A percentile compares a stretch with the other conserved stretches of the same genome.
Evolutionary conservation across 2,888 invertebrate genomes (phyloP).

Genomic region (Trachelus tabidus): DNA sequence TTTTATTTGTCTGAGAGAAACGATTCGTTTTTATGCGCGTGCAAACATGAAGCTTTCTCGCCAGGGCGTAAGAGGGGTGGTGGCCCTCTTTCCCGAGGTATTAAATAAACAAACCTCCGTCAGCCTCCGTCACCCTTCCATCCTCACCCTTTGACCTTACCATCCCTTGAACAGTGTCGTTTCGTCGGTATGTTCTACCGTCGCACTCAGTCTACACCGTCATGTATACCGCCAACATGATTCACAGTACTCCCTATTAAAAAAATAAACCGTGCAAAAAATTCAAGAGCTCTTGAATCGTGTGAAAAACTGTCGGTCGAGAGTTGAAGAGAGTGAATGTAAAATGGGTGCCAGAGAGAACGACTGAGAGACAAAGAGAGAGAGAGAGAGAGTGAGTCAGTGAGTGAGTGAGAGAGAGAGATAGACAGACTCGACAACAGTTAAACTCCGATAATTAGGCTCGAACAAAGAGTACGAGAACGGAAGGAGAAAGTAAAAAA

Average conservation of each 20-base stretch:
- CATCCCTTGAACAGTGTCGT: background rate
- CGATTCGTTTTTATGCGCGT: slow-evolving; percentile 2
- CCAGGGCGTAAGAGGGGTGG: background rate
- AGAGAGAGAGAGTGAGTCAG: background rate
- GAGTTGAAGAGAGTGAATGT: background rate
- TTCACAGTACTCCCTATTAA: background rate
- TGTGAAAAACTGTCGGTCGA: background rate
- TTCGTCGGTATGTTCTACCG: background rate
- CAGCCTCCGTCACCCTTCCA: background rate
- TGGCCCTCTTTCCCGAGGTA: background rate
- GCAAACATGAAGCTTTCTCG: background rate
- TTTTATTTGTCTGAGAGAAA: slow-evolving; percentile 3
- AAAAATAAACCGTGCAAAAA: background rate
- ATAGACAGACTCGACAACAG: background rate
- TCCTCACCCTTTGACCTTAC: background rate
- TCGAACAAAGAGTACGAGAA: background rate
- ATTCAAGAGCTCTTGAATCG: background rate
- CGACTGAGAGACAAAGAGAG: background rate
- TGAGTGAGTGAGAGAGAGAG: no score
- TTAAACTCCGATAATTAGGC: background rate
- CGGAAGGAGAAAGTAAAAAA: background rate
- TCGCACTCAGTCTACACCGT: background rate
- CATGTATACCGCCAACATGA: background rate
- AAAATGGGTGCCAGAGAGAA: background rate
- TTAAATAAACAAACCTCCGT: slow-evolving; percentile 7